phyloP scores from a whole-genome alignment of 2,888 invertebrate species.

The Drosophila kambysellisi region DNA sequence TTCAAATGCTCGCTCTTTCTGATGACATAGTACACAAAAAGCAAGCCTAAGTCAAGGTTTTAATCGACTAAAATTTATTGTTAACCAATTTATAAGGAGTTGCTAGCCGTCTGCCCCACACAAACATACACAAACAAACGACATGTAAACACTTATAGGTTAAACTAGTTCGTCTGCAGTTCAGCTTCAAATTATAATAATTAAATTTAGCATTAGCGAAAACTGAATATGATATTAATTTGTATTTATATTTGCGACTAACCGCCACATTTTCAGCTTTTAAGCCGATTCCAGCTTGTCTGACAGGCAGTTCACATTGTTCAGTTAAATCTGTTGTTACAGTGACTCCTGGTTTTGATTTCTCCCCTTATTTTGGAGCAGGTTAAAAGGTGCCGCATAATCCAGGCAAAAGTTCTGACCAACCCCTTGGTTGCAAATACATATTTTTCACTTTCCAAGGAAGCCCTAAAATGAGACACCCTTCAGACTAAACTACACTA shows the following conservation, averaged over 20 bases:
- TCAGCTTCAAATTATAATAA: conserved; percentile 40
- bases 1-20: conserved; percentile 35
- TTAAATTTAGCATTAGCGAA: conserved; percentile 37
- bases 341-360: conserved; percentile 56
- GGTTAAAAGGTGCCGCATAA: conserved; percentile 65
- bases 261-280: conserved; percentile 12
- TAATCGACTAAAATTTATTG: conserved; percentile 26
- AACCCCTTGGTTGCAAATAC: conserved; percentile 34
- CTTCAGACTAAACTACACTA: neutral
- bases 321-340: conserved; percentile 81
- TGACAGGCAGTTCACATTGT: conserved; percentile 61
- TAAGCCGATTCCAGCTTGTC: conserved; percentile 43
- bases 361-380: conserved; percentile 42
- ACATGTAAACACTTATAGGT: neutral
- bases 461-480: conserved; percentile 55
- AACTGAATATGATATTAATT: conserved; percentile 3
- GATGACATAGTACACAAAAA: conserved; percentile 26
- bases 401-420: conserved; percentile 52
- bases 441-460: conserved; percentile 39
- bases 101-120: conserved; percentile 34
- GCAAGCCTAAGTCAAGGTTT: conserved; percentile 12
- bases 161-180: conserved; percentile 52
- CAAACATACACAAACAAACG: conserved; percentile 2
- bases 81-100: conserved; percentile 25
- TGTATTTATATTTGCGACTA: conserved; percentile 7